phyloP scores from a whole-genome alignment of 37 sponge, comb jelly and placozoan species.

The Geodia barretti region DNA sequence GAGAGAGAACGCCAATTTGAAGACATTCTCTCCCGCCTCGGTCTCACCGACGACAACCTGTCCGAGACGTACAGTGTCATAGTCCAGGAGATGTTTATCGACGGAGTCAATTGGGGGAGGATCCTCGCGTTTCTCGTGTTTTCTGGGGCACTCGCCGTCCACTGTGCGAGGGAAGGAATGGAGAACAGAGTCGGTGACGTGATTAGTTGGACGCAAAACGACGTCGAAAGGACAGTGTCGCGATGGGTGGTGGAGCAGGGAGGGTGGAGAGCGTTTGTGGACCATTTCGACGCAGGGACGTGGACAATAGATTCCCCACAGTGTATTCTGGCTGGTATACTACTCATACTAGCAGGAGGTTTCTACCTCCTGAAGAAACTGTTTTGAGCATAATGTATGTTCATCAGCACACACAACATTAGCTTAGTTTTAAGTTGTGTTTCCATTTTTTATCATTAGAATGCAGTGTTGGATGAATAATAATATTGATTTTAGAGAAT shows the following conservation, averaged over 20 bases:
- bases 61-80: slow-evolving; percentile 40
- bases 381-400: not conserved
- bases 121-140: slow-evolving; percentile 66
- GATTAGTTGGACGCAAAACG: slow-evolving; percentile 21
- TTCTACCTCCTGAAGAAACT: slow-evolving; percentile 7
- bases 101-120: slow-evolving; percentile 65
- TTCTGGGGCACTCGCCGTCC: slow-evolving; percentile 36
- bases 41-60: slow-evolving; percentile 18
- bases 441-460: not conserved
- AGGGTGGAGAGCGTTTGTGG: slow-evolving; percentile 32
- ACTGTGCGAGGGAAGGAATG: slow-evolving; percentile 42
- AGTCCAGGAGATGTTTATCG: slow-evolving; percentile 50
- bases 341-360: slow-evolving; percentile 29
- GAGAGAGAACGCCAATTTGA: slow-evolving; percentile 51
- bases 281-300: slow-evolving; percentile 15
- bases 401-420: not conserved
- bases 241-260: slow-evolving; percentile 23
- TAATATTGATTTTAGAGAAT: not conserved
- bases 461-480: not conserved
- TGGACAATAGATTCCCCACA: slow-evolving; percentile 1
- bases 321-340: not conserved
- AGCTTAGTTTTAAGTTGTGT: not conserved
- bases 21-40: slow-evolving; percentile 44
- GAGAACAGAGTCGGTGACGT: slow-evolving; percentile 32
- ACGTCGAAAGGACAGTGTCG: slow-evolving; percentile 9